Evolutionary conservation across 2,113 vertebrate species (phyloP).

Genomic region (Martes martes): DNA sequence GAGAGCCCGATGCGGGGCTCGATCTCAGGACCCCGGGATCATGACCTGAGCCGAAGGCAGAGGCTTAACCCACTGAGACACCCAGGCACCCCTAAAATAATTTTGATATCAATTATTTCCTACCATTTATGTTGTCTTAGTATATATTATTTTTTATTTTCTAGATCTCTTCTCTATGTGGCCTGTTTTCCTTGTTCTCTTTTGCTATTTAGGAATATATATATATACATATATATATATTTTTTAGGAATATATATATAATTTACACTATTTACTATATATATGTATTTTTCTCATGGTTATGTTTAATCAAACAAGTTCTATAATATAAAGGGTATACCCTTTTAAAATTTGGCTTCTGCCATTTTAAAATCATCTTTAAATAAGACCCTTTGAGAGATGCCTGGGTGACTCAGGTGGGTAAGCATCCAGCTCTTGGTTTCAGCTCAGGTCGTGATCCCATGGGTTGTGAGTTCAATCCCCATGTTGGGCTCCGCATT

Average conservation of each 20-base stretch:
- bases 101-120: neutral
- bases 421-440: neutral
- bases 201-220: neutral
- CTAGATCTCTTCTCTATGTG: neutral
- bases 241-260: fast-evolving
- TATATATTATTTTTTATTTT: neutral
- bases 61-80: too few relatives aligned
- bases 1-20: too few relatives aligned
- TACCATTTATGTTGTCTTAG: neutral
- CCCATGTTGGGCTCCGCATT: too few relatives aligned
- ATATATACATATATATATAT: neutral
- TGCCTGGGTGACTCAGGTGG: neutral
- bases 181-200: neutral
- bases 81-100: neutral
- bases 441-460: neutral
- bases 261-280: neutral
- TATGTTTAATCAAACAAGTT: neutral
- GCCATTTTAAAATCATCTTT: neutral
- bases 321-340: neutral
- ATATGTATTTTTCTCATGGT: neutral
- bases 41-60: too few relatives aligned
- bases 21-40: too few relatives aligned
- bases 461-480: neutral
- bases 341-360: neutral
- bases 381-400: neutral